These are phyloP conservation scores for Zelleria hepariella DNA, from an alignment of 2,888 invertebrate genomes.

Conservation along the genomic window DNA sequence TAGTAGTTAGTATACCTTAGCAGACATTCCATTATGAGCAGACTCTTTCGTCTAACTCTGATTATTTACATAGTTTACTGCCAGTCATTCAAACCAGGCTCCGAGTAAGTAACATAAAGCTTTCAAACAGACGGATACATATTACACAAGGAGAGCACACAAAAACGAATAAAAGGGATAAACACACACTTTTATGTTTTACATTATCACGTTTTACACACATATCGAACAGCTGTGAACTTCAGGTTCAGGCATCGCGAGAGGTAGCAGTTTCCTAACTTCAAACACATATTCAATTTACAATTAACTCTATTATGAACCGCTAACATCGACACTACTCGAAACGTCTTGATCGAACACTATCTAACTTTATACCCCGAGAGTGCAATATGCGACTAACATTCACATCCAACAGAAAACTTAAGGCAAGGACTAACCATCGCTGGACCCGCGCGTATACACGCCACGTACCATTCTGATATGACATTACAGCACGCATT, in stretches of 20 bases:
- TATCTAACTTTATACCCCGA: not conserved
- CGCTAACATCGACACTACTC: slow-evolving; percentile 18
- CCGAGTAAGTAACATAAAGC: too few species aligned
- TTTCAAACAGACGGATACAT: too few species aligned
- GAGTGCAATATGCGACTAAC: slow-evolving; percentile 9
- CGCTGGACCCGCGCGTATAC: not conserved
- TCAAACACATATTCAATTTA: not conserved
- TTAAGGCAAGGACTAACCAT: not conserved
- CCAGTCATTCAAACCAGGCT: too few species aligned
- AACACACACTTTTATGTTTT: not conserved
- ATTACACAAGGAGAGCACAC: not conserved
- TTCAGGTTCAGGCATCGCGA: slow-evolving; percentile 56
- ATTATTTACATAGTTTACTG: too few species aligned
- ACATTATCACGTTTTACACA: not conserved
- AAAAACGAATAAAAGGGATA: not conserved
- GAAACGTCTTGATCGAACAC: slow-evolving; percentile 6
- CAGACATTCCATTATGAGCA: too few species aligned
- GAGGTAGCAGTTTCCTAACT: slow-evolving; percentile 60
- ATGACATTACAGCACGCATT: too few species aligned
- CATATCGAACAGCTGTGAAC: slow-evolving; percentile 23
- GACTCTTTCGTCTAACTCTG: too few species aligned
- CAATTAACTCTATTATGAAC: not conserved
- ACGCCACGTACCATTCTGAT: too few species aligned
- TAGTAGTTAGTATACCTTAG: too few species aligned
- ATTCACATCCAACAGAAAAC: not conserved